Evolutionary conservation across 2,888 invertebrate genomes (phyloP), one percentile per base, ranked within the genome.

Genomic region (Agrotis clavis): DNA sequence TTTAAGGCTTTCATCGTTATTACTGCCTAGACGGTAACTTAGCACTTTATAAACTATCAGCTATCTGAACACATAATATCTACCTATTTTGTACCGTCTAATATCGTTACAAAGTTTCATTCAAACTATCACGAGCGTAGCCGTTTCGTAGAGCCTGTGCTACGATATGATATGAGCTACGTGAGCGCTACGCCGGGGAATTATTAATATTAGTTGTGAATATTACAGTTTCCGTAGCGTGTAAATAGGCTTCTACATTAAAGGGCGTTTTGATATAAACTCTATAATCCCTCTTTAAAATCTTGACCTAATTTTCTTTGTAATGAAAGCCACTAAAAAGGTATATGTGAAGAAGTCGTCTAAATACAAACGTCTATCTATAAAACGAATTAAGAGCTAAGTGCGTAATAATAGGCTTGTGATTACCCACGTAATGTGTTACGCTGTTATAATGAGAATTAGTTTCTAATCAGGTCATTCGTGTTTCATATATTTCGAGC

Each of bases 71-170:
- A 50, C 45, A 64, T 59, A 62, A 64, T 60, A 60, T 45, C 48
- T 81, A 74, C 63, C 65, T 76, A 30, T 65, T 25, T 21, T 69
- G 45, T 72, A 75, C n/a, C 47, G 60, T 61, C 30, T 83, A 78
- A 83, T 79, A 85, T 72, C 71, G 67, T 82, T 85, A 82, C 71
- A 71, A 87, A 89, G 84, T 90, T 90, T 88, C 86, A 89, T 89
- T 91, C 84, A 88, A 88, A 88, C 85, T 87, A 86, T 80, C 81
- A 64, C 72, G 56, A 75, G 71, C 86, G 87, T 89, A 89, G 87
- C 64, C 75, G 79, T 75, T 88, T 85, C 87, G 90, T 91, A 92
- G 91, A 89, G 90, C 86, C 84, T 88, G 73, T 53, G 88, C 91
- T 92, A 90, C 91, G 86, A 71, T 70, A 80, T 76, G 86, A 71